A percentile compares a stretch with the other conserved stretches of the same genome.
These are phyloP conservation scores for Anolis apletophallus DNA, from an alignment of 2,797 vertebrate species.

Conservation along the genomic window DNA sequence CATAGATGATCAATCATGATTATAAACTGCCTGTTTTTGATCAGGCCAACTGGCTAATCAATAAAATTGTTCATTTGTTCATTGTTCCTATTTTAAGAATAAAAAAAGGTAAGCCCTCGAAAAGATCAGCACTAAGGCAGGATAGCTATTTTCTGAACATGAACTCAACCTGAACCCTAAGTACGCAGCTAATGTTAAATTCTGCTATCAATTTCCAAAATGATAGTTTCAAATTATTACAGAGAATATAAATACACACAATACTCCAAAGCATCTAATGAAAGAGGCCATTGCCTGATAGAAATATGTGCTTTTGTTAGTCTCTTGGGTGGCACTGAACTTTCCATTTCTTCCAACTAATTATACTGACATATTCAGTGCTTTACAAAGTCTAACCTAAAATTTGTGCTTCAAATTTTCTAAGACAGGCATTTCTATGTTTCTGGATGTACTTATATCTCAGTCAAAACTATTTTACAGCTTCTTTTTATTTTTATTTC, in stretches of 20 bases:
- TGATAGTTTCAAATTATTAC: neutral
- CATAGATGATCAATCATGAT: no score
- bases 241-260: neutral
- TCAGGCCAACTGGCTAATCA: no score
- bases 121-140: neutral
- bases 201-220: neutral
- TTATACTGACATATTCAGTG: neutral
- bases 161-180: neutral
- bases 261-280: neutral
- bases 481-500: no score
- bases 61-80: no score
- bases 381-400: neutral
- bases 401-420: neutral
- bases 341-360: constrained; percentile 1
- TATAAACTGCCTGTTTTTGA: no score
- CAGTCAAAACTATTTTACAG: neutral
- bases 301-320: neutral
- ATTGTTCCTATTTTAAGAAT: no score
- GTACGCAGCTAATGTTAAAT: neutral
- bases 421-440: neutral
- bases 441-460: neutral
- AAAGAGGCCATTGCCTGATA: neutral
- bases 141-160: neutral
- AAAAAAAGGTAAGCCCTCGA: no score
- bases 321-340: neutral